Conservation (phyloP, 1,140 invertebrate species). For the Chironomus striatipennis region DNA sequence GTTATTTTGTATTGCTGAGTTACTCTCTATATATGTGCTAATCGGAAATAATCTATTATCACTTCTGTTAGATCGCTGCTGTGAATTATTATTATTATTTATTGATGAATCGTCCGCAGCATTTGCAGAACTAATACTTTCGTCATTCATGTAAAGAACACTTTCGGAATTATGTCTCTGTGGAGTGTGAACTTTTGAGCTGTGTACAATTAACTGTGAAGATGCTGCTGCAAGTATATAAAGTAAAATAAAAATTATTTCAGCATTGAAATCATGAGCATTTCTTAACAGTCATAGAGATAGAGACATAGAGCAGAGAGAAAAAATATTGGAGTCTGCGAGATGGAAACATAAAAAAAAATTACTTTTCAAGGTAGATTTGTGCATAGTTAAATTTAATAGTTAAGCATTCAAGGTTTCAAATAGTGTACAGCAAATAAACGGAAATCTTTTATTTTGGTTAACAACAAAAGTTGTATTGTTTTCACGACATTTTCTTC, state of each 20-base stretch:
- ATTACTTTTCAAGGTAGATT: background rate
- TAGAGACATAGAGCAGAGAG: no score
- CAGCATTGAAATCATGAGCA: no score
- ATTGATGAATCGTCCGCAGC: background rate
- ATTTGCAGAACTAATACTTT: conserved; percentile 20
- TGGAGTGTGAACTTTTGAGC: conserved; percentile 67
- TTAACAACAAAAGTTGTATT: background rate
- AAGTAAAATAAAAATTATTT: background rate
- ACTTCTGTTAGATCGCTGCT: conserved; percentile 30
- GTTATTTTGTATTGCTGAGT: conserved; percentile 26
- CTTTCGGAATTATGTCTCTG: conserved; percentile 74
- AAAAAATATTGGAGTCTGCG: conserved; percentile 25
- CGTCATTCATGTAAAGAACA: conserved; percentile 55
- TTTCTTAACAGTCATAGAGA: no score
- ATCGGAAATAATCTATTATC: conserved; percentile 48
- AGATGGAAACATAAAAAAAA: conserved; percentile 28
- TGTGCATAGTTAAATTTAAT: background rate
- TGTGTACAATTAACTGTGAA: conserved; percentile 59
- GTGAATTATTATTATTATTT: background rate
- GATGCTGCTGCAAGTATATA: conserved; percentile 27
- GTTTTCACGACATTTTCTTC: background rate
- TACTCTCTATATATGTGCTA: conserved; percentile 48
- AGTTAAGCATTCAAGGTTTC: background rate
- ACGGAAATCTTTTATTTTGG: no score
- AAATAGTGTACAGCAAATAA: background rate